Evolutionary conservation across 1,140 invertebrate species (phyloP).

Genomic region (Meloidogyne hapla): DNA sequence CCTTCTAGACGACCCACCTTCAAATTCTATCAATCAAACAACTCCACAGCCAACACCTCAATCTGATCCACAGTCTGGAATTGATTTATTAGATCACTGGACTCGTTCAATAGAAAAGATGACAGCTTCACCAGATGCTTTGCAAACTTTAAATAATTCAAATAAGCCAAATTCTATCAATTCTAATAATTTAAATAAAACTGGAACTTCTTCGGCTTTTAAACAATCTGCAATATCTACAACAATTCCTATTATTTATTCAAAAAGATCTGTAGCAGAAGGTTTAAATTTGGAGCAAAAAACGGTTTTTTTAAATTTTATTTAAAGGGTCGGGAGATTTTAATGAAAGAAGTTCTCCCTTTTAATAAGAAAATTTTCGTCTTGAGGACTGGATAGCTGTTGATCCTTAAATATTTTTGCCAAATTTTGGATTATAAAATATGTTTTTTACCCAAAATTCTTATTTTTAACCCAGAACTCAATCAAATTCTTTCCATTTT

Average conservation of each 20-base stretch:
- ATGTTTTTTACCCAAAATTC: too few relatives aligned
- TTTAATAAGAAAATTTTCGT: too few relatives aligned
- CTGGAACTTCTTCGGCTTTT: background rate
- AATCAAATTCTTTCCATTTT: too few relatives aligned
- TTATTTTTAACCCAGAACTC: too few relatives aligned
- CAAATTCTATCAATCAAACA: background rate
- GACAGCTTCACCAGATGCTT: background rate
- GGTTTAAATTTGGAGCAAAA: background rate
- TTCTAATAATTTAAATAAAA: background rate
- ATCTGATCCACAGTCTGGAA: background rate
- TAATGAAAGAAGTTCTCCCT: too few relatives aligned
- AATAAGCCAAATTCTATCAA: background rate
- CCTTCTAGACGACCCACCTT: too few relatives aligned
- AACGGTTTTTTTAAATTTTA: background rate
- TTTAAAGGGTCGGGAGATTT: too few relatives aligned
- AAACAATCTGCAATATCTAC: background rate
- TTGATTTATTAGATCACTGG: background rate
- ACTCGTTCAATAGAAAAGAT: background rate
- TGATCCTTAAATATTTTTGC: too few relatives aligned
- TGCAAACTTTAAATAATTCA: too few relatives aligned
- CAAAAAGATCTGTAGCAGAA: background rate
- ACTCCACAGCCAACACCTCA: background rate
- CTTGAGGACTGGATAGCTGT: too few relatives aligned
- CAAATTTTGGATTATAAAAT: too few relatives aligned
- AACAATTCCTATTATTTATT: background rate